Evolutionary conservation across 2,113 vertebrate species (phyloP), one percentile per base, ranked within the genome.

Genomic region (Melierax canorus): DNA sequence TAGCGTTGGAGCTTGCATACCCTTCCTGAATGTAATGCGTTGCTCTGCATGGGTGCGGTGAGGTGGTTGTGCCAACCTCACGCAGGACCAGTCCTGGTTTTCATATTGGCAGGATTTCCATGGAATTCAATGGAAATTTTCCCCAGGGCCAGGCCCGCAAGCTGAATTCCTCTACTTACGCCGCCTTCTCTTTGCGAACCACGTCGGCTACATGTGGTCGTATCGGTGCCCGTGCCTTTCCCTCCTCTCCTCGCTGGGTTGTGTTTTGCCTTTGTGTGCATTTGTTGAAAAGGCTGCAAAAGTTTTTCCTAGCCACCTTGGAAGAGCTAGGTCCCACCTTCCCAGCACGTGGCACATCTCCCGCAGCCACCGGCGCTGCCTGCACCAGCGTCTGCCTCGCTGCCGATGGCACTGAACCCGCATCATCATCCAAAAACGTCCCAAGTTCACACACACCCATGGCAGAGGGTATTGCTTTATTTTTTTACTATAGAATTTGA

Each of bases 1-100:
- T 97, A 88, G 94, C 13, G 30, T 26, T 82, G 78, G 95, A 90
- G 89, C 92, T 91, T 58, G 71, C 87, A 79, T 90, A 96, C 84
- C 50, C 91, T 90, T 91, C 87, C 94, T 84, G 97, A 97, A 96
- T 95, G 39, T 88, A 95, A 92, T 87, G 94, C 4, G 75, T 66
- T 58, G 60, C 15, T 94, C 90, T 43, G 73, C 92, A 23, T 5
- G 67, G 77, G 73, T 75, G 76, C 7, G 4, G 68, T 78, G 95
- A 95, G 86, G 59, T 94, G 60, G n/a, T 29, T 66, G 82, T 78
- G 62, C 64, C 67, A 86, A 15, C 72, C 60, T 80, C 79, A 20
- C 1, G 0, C 1, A 7, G 73, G 83, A 84, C 21, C 3, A 2
- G 10, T 73, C 76, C 67, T 34, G 36, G 7, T 55, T 87, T 78